phyloP scores from a whole-genome alignment of 2,888 invertebrate species.

The Lithophane ornitopus region DNA sequence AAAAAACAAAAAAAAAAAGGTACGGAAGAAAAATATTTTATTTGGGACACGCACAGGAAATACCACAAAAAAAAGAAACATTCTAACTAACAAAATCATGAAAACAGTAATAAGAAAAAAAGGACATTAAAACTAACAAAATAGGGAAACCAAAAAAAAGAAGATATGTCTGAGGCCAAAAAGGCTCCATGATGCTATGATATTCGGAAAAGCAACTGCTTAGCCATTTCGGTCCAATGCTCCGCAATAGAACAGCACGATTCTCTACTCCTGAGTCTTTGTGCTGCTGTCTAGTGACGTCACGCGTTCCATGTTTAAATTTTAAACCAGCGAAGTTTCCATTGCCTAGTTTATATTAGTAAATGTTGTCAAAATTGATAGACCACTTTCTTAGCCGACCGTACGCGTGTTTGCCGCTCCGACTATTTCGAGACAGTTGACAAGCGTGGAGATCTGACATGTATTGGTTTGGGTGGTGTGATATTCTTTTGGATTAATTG shows the following conservation, averaged over 20 bases:
- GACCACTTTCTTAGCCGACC: slow-evolving; percentile 5
- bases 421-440: slow-evolving; percentile 67
- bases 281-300: not conserved
- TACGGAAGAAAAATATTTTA: too few relatives aligned
- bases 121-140: too few relatives aligned
- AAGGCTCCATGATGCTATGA: too few relatives aligned
- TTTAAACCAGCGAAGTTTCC: too few relatives aligned
- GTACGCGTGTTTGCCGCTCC: slow-evolving; percentile 57
- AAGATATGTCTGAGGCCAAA: too few relatives aligned
- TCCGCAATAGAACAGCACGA: not conserved
- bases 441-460: slow-evolving; percentile 67
- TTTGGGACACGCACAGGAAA: too few relatives aligned
- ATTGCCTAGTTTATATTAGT: not conserved
- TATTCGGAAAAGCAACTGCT: too few relatives aligned
- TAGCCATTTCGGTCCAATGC: not conserved
- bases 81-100: too few relatives aligned
- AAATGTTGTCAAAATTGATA: not conserved
- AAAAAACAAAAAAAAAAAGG: not conserved
- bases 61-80: too few relatives aligned
- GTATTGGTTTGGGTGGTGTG: slow-evolving; percentile 65
- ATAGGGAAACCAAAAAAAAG: too few relatives aligned
- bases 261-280: not conserved
- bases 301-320: not conserved
- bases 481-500: slow-evolving; percentile 55
- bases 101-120: too few relatives aligned